These are phyloP conservation scores for Vanacampus margaritifer DNA, from an alignment of 2,113 vertebrate species.

Conservation along the genomic window DNA sequence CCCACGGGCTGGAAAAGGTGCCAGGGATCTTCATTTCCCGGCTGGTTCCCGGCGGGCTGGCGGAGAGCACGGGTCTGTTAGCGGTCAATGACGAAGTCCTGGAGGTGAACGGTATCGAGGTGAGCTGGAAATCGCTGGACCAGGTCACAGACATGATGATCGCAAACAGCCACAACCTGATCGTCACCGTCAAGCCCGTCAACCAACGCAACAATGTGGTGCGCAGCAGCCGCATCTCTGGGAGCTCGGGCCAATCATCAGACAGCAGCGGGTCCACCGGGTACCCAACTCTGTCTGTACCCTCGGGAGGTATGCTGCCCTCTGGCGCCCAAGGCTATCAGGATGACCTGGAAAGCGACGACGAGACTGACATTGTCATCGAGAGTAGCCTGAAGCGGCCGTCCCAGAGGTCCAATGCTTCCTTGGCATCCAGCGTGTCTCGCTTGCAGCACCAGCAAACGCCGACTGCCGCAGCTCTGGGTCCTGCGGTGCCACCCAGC, in stretches of 20 bases:
- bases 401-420: slow-evolving; percentile 70
- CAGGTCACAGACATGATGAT: slow-evolving; percentile 99
- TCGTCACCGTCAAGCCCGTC: slow-evolving; percentile 94
- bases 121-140: slow-evolving; percentile 93
- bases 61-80: slow-evolving; percentile 92
- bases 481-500: slow-evolving; percentile 51
- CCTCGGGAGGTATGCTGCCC: slow-evolving; percentile 40
- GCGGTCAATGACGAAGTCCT: slow-evolving; percentile 98
- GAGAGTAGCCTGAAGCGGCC: slow-evolving; percentile 83
- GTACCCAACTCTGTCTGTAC: slow-evolving; percentile 78
- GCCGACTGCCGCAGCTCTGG: slow-evolving; percentile 5
- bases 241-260: slow-evolving; percentile 88
- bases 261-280: slow-evolving; percentile 82
- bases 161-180: slow-evolving; percentile 98
- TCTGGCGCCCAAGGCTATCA: slow-evolving; percentile 79
- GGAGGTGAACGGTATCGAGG: slow-evolving; percentile 98
- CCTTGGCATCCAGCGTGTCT: slow-evolving; percentile 53
- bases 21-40: slow-evolving; percentile 97
- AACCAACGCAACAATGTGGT: slow-evolving; percentile 97
- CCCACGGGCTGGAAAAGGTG: slow-evolving; percentile 93
- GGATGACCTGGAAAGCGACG: slow-evolving; percentile 92
- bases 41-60: slow-evolving; percentile 92
- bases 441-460: slow-evolving; percentile 47
- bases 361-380: slow-evolving; percentile 91
- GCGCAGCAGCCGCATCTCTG: slow-evolving; percentile 84